Percentiles rank a stretch among this genome's conserved stretches.
Evolutionary conservation across 1,140 invertebrate species (phyloP).

Genomic region (Cepaea nemoralis): DNA sequence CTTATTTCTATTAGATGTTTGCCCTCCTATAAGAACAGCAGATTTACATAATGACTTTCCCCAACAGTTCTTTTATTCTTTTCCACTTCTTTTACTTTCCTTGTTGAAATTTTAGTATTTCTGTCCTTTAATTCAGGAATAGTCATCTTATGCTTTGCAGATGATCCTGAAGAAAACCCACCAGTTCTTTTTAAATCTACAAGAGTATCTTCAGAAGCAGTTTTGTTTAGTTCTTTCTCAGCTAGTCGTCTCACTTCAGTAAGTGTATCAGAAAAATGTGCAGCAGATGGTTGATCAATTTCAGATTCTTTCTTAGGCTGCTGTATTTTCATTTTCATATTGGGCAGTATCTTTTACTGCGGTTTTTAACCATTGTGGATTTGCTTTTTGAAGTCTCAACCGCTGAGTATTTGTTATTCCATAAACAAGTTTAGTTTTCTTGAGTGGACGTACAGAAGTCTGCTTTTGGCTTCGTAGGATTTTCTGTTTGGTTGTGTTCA

Average conservation of each 20-base stretch:
- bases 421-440: slow-evolving; percentile 62
- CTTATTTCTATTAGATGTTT: too few species aligned
- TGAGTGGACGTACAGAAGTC: slow-evolving; percentile 18
- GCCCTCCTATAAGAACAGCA: too few species aligned
- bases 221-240: slow-evolving; percentile 52
- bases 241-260: slow-evolving; percentile 63
- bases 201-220: slow-evolving; percentile 44
- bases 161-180: background rate
- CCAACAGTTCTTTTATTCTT: too few species aligned
- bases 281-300: slow-evolving; percentile 55
- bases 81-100: too few species aligned
- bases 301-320: slow-evolving; percentile 31
- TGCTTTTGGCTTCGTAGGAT: background rate
- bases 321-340: slow-evolving; percentile 44
- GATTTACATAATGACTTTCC: too few species aligned
- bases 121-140: too few species aligned
- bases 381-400: slow-evolving; percentile 65
- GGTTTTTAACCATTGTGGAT: slow-evolving; percentile 63
- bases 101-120: background rate
- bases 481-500: background rate
- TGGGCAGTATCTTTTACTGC: slow-evolving; percentile 23
- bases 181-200: slow-evolving; percentile 1
- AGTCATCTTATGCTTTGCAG: background rate
- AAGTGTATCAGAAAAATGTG: slow-evolving; percentile 62
- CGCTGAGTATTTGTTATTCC: slow-evolving; percentile 68